These are phyloP conservation scores for Octopus bimaculoides DNA, from an alignment of 1,140 invertebrate species.

Conservation along the genomic window DNA sequence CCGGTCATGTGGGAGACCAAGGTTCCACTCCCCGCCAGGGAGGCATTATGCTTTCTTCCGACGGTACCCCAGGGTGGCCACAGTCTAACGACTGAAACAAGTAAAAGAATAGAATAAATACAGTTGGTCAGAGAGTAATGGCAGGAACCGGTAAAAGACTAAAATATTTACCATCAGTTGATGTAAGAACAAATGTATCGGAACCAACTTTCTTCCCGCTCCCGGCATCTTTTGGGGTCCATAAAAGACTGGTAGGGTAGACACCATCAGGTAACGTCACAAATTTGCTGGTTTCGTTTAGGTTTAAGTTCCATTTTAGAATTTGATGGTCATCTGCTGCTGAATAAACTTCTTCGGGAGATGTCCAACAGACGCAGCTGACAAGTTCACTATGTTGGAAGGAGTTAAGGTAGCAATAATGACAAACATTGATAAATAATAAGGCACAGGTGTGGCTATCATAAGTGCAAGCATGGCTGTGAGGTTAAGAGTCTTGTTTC, in stretches of 20 bases:
- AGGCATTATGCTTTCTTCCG: no score
- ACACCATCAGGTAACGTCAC: slow-evolving; percentile 78
- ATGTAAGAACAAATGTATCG: slow-evolving; percentile 83
- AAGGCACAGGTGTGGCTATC: no score
- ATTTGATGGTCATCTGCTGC: slow-evolving; percentile 89
- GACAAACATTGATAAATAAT: no score
- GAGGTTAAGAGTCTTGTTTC: no score
- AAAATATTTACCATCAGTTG: slow-evolving; percentile 73
- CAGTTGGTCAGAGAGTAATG: no score
- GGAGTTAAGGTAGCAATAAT: slow-evolving; percentile 32
- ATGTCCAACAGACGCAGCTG: slow-evolving; percentile 87
- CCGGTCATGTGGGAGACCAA: no score
- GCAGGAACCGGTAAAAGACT: no score
- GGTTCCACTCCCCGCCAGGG: no score
- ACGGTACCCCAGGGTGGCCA: no score
- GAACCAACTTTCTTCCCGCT: slow-evolving; percentile 69
- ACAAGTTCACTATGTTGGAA: slow-evolving; percentile 69
- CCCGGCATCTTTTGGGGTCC: slow-evolving; percentile 66
- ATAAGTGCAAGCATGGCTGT: no score
- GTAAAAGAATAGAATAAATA: no score
- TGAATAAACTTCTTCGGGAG: slow-evolving; percentile 87
- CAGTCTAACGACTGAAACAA: no score
- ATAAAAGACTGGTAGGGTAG: slow-evolving; percentile 85
- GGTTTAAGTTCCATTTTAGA: slow-evolving; percentile 81
- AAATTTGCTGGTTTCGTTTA: slow-evolving; percentile 71